These are phyloP conservation scores for Lepisosteus osseus DNA, from an alignment of 2,113 vertebrate species.

Conservation along the genomic window DNA sequence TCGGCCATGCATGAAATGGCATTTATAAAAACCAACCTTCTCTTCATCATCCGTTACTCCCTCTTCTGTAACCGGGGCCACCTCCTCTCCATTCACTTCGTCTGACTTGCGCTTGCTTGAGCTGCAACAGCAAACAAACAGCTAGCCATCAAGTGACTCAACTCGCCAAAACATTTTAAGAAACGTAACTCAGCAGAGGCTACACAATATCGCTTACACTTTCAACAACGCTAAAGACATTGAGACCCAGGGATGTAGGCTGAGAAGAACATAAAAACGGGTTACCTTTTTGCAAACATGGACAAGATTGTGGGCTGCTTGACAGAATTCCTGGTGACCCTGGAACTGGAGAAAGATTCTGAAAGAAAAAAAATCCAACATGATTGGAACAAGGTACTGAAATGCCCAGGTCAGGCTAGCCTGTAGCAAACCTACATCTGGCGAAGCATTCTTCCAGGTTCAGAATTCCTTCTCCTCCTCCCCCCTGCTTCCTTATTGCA, in stretches of 20 bases:
- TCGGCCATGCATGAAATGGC: not conserved
- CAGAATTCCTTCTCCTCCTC: no score
- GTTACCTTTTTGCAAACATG: conserved; percentile 84
- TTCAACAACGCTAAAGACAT: not conserved
- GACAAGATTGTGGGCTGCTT: conserved; percentile 81
- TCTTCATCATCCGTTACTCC: conserved; percentile 42
- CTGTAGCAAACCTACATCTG: no score
- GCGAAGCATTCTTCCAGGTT: no score
- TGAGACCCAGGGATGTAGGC: no score
- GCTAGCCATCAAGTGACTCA: not conserved
- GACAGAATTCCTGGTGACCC: conserved; percentile 75
- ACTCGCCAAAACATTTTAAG: not conserved
- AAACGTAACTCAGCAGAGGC: not conserved
- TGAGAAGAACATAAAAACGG: conserved; percentile 21
- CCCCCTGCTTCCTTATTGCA: no score
- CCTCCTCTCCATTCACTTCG: conserved; percentile 68
- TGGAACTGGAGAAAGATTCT: conserved; percentile 72
- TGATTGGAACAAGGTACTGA: no score
- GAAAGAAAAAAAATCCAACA: not conserved
- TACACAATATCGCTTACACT: not conserved
- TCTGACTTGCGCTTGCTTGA: conserved; percentile 80
- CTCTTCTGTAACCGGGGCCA: conserved; percentile 37
- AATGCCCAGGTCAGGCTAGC: no score
- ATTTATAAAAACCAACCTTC: conserved; percentile 16
- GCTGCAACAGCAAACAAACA: conserved; percentile 36